Evolutionary conservation across 2,113 vertebrate species (phyloP).

Genomic region (Heteronetta atricapilla): DNA sequence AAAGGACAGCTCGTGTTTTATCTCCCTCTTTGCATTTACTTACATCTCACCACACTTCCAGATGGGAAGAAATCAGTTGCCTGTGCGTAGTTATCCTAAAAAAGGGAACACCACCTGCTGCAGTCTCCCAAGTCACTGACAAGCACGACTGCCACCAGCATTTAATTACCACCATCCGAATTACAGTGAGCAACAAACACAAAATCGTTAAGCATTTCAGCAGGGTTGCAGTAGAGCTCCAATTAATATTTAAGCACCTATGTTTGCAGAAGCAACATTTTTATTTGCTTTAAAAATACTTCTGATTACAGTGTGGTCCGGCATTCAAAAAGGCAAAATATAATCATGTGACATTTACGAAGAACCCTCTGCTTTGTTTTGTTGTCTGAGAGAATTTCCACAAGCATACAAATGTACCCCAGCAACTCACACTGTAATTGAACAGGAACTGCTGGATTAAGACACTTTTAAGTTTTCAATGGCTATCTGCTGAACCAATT

Average conservation of each 20-base stretch:
- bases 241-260: conserved; percentile 58
- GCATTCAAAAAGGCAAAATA: not conserved
- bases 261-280: conserved; percentile 40
- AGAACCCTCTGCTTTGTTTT: not conserved
- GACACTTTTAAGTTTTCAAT: not conserved
- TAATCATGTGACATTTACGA: not conserved
- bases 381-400: not conserved
- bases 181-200: conserved; percentile 30
- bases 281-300: conserved; percentile 47
- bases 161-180: conserved; percentile 42
- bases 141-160: not conserved
- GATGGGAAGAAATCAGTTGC: not conserved
- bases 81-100: not conserved
- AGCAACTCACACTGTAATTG: not conserved
- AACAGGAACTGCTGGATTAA: conserved; percentile 30
- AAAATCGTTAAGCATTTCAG: conserved; percentile 36
- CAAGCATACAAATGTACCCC: not conserved
- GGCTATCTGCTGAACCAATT: conserved; percentile 5
- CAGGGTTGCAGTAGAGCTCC: not conserved
- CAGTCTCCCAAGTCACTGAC: not conserved
- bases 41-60: not conserved
- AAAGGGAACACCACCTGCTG: conserved; percentile 4
- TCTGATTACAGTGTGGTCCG: not conserved
- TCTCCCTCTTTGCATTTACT: not conserved
- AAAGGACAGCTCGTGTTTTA: not conserved